These are phyloP conservation scores for Sclerodermus sp. DNA, from an alignment of 2,888 invertebrate species.

Conservation along the genomic window DNA sequence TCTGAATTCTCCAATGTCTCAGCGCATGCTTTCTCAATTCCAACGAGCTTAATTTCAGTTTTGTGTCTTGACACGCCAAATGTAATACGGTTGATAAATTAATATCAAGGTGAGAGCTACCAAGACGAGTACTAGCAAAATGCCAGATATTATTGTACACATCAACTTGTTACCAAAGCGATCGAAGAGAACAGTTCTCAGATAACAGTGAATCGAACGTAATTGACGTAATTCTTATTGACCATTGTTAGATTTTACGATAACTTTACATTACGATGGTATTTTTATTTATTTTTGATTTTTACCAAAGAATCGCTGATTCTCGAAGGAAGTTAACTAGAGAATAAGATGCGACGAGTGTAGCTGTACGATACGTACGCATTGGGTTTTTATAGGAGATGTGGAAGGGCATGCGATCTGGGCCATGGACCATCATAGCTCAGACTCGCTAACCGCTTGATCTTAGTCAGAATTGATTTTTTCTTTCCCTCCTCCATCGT, in stretches of 20 bases:
- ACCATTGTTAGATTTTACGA: too few species aligned
- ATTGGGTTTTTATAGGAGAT: constrained; percentile 44
- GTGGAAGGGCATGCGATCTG: constrained; percentile 51
- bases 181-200: too few species aligned
- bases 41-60: constrained; percentile 1
- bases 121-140: constrained; percentile 34
- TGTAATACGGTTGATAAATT: constrained; percentile 39
- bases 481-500: constrained; percentile 20
- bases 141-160: constrained; percentile 17
- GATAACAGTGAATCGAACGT: too few species aligned
- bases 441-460: constrained; percentile 21
- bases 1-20: too few species aligned
- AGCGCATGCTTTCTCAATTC: too few species aligned
- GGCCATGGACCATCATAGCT: constrained; percentile 50
- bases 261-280: too few species aligned
- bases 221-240: too few species aligned
- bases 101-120: constrained; percentile 23
- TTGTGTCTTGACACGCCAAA: constrained; percentile 32
- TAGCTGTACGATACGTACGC: constrained; percentile 32
- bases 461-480: constrained; percentile 26
- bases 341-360: constrained; percentile 23
- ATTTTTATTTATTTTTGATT: too few species aligned
- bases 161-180: constrained; percentile 11
- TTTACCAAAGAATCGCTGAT: too few species aligned
- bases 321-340: too few species aligned